Conservation (phyloP, 2,113 vertebrate species). For the Psilopogon haemacephalus region DNA sequence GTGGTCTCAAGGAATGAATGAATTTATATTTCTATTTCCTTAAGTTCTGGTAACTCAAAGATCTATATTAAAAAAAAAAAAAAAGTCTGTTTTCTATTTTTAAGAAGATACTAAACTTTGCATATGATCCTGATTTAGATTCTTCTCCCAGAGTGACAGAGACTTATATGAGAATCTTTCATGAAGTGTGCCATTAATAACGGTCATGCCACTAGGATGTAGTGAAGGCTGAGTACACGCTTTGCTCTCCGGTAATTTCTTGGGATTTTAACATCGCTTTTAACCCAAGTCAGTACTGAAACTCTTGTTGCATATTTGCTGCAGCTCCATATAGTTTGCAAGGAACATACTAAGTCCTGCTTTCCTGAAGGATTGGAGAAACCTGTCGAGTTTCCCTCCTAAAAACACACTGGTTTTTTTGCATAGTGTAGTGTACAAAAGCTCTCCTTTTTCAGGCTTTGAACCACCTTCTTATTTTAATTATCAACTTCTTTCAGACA, state of each 20-base stretch:
- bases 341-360: background rate
- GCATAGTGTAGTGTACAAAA: background rate
- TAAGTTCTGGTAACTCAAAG: conserved; percentile 34
- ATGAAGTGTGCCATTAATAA: background rate
- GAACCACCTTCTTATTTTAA: background rate
- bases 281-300: background rate
- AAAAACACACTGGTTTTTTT: accelerated
- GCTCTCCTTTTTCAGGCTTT: background rate
- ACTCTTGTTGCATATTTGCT: background rate
- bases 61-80: too few species aligned
- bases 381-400: background rate
- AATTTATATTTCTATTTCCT: conserved; percentile 53
- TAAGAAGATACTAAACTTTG: conserved; percentile 10
- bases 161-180: conserved; percentile 1
- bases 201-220: background rate
- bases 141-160: background rate
- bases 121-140: background rate
- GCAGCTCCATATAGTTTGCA: background rate
- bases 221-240: background rate
- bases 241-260: background rate
- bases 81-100: conserved; percentile 25
- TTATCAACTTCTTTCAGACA: background rate
- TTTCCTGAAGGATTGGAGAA: background rate
- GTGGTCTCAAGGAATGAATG: conserved; percentile 62
- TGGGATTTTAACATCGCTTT: background rate